Base-by-base conservation (phyloP, 2,888 invertebrate genomes). In the Oxytorus armatus region DNA sequence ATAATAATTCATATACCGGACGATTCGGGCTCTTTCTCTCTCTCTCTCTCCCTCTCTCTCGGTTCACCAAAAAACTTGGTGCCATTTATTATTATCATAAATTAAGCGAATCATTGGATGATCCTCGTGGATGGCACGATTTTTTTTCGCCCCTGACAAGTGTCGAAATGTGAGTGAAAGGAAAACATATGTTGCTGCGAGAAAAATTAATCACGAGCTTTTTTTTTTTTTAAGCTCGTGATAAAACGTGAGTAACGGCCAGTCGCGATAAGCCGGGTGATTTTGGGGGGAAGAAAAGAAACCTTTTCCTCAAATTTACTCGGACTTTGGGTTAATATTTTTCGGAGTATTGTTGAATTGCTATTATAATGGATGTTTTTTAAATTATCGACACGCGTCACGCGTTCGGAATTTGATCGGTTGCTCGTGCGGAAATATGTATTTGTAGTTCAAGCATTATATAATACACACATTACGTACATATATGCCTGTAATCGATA, bases 81-180 rank as follows among this genome's bases (percentile, higher is more conserved):
- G 29, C 23, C 73, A 51, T 66, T 51, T 51, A 66, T 79, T 76
- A 82, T 77, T 79, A 73, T 57, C 70, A 76, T 82, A 83, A 82
- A 79, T 79, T 76, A 61, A 66, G 7, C 16, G 11, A 36, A 47
- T 21, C 39, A 36, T 57, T 47, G 7, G 51, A n/a, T 25, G 14
- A n/a, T 49, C 14, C 53, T 25, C 33, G 14, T 2, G 1, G 42
- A 14, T 59, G 25, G 33, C 23, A 63, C 33, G 69, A 44, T 57
- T 77, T 72, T 25, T 53, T 72, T 25, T 53, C 11, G 23, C 44
- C 33, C 7, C 36, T 29, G 66, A 59, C 68, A 76, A 51, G 61
- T 55, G 61, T 63, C 61, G 53, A 69, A 44, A 47, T 29, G 14
- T 10, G 25, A 63, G 57, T 33, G 3, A 10, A 53, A 51, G 39